A percentile compares a stretch with the other conserved stretches of the same genome.
These are phyloP conservation scores for Drosophila pandora DNA, from an alignment of 1,140 invertebrate genomes.

Conservation along the genomic window DNA sequence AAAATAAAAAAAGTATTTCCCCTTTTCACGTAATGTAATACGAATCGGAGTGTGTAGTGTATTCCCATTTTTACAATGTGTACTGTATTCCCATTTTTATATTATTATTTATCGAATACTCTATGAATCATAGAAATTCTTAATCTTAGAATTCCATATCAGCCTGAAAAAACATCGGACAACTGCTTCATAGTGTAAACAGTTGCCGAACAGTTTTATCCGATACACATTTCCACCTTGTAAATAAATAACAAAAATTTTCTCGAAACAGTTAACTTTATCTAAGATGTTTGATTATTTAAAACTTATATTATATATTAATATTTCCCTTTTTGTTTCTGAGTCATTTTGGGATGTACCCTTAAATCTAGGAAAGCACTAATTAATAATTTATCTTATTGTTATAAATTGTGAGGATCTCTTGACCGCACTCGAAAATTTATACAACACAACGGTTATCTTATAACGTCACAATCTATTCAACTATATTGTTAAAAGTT, in stretches of 20 bases:
- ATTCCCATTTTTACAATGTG: no score
- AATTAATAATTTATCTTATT: constrained; percentile 48
- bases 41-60: no score
- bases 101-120: not conserved
- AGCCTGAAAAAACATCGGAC: constrained; percentile 21
- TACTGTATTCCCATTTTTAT: no score
- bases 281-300: constrained; percentile 10
- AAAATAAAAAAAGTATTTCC: no score
- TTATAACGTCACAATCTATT: constrained; percentile 47
- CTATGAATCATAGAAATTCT: constrained; percentile 6
- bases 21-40: no score
- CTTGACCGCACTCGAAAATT: constrained; percentile 40
- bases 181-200: not conserved
- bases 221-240: not conserved
- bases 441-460: constrained; percentile 32
- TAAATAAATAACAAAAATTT: constrained; percentile 5
- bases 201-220: not conserved
- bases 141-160: constrained; percentile 30
- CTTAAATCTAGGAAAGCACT: constrained; percentile 46
- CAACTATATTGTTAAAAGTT: constrained; percentile 53
- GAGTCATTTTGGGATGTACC: constrained; percentile 47
- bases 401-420: constrained; percentile 57
- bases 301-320: constrained; percentile 20
- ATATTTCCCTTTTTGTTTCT: constrained; percentile 32
- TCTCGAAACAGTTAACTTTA: constrained; percentile 6